phyloP scores from a whole-genome alignment of 2,113 vertebrate species.

The Pangasianodon gigas region DNA sequence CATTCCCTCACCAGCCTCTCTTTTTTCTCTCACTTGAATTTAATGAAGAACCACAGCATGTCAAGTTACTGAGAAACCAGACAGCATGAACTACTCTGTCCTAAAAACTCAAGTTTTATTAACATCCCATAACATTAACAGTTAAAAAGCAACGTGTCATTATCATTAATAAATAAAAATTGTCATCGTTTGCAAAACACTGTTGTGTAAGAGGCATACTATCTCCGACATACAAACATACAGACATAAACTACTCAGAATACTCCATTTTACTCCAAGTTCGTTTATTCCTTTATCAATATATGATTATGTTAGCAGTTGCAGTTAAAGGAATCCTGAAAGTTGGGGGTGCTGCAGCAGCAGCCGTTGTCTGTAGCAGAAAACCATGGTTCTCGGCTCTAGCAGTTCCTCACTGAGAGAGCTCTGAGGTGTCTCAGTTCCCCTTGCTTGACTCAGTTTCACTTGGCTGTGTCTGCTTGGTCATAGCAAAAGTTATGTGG shows the following conservation, averaged over 20 bases:
- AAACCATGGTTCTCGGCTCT: background rate
- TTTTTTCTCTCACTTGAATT: background rate
- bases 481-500: constrained; percentile 29
- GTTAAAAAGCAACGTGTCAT: background rate
- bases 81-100: background rate
- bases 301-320: background rate
- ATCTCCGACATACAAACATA: too few relatives aligned
- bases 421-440: background rate
- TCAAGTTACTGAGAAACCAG: background rate
- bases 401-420: constrained; percentile 21
- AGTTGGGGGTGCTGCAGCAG: background rate
- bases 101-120: background rate
- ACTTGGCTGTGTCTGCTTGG: constrained; percentile 20
- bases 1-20: background rate
- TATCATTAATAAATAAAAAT: background rate
- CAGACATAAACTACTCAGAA: background rate
- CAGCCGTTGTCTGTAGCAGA: background rate
- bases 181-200: background rate
- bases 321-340: too few relatives aligned
- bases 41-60: background rate
- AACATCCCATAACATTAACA: too few relatives aligned
- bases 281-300: background rate
- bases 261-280: background rate
- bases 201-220: background rate
- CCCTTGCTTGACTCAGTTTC: background rate